Base-by-base conservation (phyloP, 2,113 vertebrate species). In the Chelonoidis abingdonii region DNA sequence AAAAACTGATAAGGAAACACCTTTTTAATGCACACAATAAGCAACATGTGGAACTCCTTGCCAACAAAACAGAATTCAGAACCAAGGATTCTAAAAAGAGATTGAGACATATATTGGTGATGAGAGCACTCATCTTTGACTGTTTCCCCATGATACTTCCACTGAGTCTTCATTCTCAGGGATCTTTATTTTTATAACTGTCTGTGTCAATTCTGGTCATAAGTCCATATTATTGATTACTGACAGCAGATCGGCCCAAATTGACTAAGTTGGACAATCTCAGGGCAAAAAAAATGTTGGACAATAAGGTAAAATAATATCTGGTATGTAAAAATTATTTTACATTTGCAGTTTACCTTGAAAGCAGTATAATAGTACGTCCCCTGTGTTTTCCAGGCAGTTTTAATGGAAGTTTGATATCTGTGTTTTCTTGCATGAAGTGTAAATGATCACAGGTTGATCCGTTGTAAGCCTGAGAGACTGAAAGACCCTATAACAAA, bases 401-500 rank as follows among this genome's bases (percentile, higher is more conserved):
- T 54, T 86, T 76, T 92, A 57, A 53, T 25, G 89, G 65, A 59
- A 35, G 76, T 95, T 94, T 96, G 41, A 92, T 89, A 93, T 52
- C 41, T 84, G 41, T 21, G 49, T 35, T 93, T 89, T 84, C 91
- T 92, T 94, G 87, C 27, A 65, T 90, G 59, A 86, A 93, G 87
- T 80, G 4, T 4, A 83, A 90, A n/a, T 78, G 80, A 56, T 59
- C 41, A 31, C 0, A 0, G 6, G 81, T 94, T 91, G 62, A 87
- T 89, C 31, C 53, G 92, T n/a, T 93, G 19, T 84, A n/a, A 50
- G 10, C 29, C 72, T 88, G 88, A 89, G 56, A 59, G n/a, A 31
- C 85, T n/a, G 84, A 91, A 95, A 92, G 47, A 96, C 27, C 12
- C 44, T 95, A 57, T 53, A 89, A 84, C 8, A 97, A 88, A 87